Evolutionary conservation across 2,113 vertebrate species (phyloP).

Genomic region (Orcinus orca): DNA sequence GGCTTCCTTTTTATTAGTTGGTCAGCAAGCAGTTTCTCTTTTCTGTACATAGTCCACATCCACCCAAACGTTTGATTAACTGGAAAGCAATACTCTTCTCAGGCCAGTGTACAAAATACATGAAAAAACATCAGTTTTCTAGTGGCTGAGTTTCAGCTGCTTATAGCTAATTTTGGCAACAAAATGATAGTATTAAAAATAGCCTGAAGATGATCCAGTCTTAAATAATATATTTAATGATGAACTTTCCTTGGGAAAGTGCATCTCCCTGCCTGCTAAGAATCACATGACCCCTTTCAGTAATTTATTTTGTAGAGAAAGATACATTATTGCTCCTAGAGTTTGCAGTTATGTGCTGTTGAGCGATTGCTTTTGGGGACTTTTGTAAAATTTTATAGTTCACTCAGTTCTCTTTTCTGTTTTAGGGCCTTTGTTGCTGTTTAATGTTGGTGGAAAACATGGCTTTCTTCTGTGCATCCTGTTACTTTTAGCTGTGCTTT

Average conservation of each 20-base stretch:
- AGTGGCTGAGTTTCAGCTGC: constrained; percentile 12
- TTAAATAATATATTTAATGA: constrained; percentile 66
- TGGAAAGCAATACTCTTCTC: neutral
- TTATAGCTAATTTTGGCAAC: constrained; percentile 51
- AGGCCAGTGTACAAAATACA: constrained; percentile 48
- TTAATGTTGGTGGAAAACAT: neutral
- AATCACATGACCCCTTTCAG: constrained; percentile 25
- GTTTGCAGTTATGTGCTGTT: constrained; percentile 46
- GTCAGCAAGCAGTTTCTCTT: constrained; percentile 8
- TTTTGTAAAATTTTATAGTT: neutral
- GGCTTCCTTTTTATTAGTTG: constrained; percentile 32
- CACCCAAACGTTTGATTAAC: constrained; percentile 32
- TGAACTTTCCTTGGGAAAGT: constrained; percentile 52
- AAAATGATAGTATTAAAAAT: constrained; percentile 47
- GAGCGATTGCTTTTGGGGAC: constrained; percentile 46
- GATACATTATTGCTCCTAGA: neutral
- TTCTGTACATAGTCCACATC: neutral
- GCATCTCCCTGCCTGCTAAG: constrained; percentile 40
- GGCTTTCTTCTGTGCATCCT: neutral
- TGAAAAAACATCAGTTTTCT: constrained; percentile 69
- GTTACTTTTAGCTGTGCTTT: constrained; percentile 39
- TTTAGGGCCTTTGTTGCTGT: neutral
- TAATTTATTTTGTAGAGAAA: constrained; percentile 43
- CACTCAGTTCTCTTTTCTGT: constrained; percentile 19
- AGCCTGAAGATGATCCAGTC: constrained; percentile 1